Conservation (phyloP, 2,888 invertebrate genomes). For the Pristionchus mayeri region DNA sequence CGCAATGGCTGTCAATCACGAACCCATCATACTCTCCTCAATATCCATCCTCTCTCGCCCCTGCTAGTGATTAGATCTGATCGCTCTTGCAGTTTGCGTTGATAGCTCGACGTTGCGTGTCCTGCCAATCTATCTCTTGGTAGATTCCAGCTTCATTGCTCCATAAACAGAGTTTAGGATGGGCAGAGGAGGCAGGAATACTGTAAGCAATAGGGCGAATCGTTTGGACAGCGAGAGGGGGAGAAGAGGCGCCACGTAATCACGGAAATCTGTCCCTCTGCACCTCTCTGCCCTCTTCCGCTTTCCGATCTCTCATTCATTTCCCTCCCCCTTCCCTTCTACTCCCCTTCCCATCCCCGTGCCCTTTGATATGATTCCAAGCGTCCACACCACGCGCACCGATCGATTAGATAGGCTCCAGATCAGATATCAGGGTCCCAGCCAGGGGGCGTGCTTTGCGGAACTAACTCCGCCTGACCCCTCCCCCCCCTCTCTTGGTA, state of each 20-base stretch:
- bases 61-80: no score
- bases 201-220: neutral
- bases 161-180: neutral
- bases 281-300: neutral
- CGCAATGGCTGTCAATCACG: neutral
- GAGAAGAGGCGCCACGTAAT: conserved; percentile 23
- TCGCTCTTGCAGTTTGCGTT: neutral
- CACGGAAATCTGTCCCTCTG: neutral
- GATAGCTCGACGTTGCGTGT: no score
- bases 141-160: neutral
- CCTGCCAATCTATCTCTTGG: neutral
- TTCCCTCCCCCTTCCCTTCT: neutral
- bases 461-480: neutral
- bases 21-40: no score
- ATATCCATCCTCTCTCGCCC: no score
- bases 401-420: neutral
- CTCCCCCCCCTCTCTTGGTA: neutral
- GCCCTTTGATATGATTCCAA: conserved; percentile 2
- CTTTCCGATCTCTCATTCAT: neutral
- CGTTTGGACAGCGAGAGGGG: conserved; percentile 2
- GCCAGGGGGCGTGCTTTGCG: conserved; percentile 13
- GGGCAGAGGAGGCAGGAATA: neutral
- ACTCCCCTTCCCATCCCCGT: conserved; percentile 3
- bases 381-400: neutral
- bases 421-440: neutral